phyloP scores from a whole-genome alignment of 2,888 invertebrate species.

The Phengaris alcon region DNA sequence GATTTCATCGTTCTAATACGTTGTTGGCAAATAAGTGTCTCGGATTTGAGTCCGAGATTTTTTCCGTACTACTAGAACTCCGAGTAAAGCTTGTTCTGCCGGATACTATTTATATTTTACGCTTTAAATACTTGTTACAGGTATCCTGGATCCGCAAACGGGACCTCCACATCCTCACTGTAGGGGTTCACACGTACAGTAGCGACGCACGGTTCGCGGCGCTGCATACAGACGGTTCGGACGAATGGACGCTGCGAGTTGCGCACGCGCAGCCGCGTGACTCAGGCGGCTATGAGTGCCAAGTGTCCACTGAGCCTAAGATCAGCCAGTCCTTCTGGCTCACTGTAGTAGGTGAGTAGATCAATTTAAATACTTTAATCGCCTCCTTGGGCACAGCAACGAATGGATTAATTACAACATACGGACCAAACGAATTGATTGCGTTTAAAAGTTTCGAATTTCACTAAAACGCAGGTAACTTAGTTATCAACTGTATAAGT shows the following conservation, averaged over 20 bases:
- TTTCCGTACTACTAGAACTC: too few relatives aligned
- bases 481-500: too few relatives aligned
- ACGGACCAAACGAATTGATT: too few relatives aligned
- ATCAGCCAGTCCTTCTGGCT: conserved; percentile 87
- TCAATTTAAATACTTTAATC: too few relatives aligned
- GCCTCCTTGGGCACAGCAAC: too few relatives aligned
- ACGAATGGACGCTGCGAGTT: conserved; percentile 81
- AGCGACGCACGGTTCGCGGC: conserved; percentile 84
- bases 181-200: conserved; percentile 83
- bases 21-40: too few relatives aligned
- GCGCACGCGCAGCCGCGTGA: conserved; percentile 85
- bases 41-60: too few relatives aligned
- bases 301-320: conserved; percentile 95
- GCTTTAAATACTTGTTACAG: conserved; percentile 57
- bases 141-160: conserved; percentile 94
- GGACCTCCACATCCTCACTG: conserved; percentile 86
- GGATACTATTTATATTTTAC: background rate
- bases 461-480: too few relatives aligned
- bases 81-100: too few relatives aligned
- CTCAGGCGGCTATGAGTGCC: conserved; percentile 94
- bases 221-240: conserved; percentile 81
- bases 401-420: too few relatives aligned
- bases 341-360: conserved; percentile 86
- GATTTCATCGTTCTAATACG: too few relatives aligned
- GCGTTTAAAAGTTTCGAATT: too few relatives aligned